These are phyloP conservation scores for Heliconius congener DNA, from an alignment of 1,140 invertebrate species.

Conservation along the genomic window DNA sequence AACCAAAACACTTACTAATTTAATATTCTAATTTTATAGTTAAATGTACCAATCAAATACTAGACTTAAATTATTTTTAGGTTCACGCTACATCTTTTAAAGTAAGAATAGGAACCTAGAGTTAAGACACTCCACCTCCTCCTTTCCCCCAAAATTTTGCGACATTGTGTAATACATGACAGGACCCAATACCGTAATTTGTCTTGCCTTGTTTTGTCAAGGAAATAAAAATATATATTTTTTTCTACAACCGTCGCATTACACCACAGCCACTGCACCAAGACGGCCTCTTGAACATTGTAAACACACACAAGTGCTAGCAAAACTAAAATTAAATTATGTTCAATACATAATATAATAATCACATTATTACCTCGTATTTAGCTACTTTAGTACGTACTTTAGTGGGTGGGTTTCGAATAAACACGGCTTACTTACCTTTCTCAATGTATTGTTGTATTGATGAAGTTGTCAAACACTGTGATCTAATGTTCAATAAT, in stretches of 20 bases:
- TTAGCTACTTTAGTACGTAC: background rate
- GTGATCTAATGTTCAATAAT: background rate
- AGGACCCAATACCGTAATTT: too few relatives aligned
- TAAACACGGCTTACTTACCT: background rate
- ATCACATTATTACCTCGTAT: background rate
- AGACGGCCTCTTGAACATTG: too few relatives aligned
- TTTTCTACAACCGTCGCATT: background rate
- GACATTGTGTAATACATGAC: too few relatives aligned
- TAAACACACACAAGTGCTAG: too few relatives aligned
- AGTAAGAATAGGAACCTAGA: too few relatives aligned
- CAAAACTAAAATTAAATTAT: background rate
- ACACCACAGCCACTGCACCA: too few relatives aligned
- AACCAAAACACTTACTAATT: background rate
- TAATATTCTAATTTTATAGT: background rate
- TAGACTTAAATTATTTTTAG: background rate
- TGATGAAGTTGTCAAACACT: background rate
- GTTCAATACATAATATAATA: background rate
- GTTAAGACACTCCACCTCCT: too few relatives aligned
- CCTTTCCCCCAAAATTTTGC: too few relatives aligned
- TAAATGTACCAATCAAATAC: background rate
- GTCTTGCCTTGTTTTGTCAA: background rate
- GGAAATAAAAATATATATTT: background rate
- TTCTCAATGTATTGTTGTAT: background rate
- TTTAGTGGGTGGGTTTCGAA: background rate
- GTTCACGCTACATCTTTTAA: too few relatives aligned